phyloP scores from a whole-genome alignment of 1,140 invertebrate species.

The Apocrypta bakeri region DNA sequence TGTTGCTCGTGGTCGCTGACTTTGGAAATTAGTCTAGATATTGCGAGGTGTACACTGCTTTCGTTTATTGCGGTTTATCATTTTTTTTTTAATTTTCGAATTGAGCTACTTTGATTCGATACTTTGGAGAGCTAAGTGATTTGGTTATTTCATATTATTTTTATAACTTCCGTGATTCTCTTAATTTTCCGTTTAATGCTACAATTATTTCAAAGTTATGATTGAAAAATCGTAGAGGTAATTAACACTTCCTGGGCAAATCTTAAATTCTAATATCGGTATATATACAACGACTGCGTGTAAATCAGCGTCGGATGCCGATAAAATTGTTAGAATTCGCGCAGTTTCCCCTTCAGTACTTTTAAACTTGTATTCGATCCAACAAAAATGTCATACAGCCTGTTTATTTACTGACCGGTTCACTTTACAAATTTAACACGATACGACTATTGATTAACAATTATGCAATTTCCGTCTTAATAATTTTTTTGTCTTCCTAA shows the following conservation, averaged over 20 bases:
- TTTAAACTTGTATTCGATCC: neutral
- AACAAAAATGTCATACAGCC: conserved; percentile 6
- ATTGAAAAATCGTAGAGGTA: neutral
- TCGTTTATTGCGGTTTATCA: too few relatives aligned
- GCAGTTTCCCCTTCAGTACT: neutral
- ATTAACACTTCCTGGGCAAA: too few relatives aligned
- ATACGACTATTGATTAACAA: neutral
- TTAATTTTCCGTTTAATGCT: neutral
- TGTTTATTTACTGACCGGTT: conserved; percentile 4
- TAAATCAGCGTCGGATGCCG: neutral
- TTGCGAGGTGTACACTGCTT: too few relatives aligned
- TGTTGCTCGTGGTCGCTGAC: too few relatives aligned
- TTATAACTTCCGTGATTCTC: too few relatives aligned
- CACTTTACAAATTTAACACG: neutral
- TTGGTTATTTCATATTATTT: neutral
- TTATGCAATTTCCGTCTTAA: neutral
- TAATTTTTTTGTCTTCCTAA: neutral
- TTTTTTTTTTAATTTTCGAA: too few relatives aligned
- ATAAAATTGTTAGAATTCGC: neutral
- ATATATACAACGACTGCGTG: neutral
- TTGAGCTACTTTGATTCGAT: too few relatives aligned
- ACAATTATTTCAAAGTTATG: neutral
- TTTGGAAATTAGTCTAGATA: too few relatives aligned
- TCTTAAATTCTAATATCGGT: too few relatives aligned
- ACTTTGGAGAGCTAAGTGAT: neutral